phyloP scores from a whole-genome alignment of 1,140 invertebrate genomes.

The Neodiprion virginianus region DNA sequence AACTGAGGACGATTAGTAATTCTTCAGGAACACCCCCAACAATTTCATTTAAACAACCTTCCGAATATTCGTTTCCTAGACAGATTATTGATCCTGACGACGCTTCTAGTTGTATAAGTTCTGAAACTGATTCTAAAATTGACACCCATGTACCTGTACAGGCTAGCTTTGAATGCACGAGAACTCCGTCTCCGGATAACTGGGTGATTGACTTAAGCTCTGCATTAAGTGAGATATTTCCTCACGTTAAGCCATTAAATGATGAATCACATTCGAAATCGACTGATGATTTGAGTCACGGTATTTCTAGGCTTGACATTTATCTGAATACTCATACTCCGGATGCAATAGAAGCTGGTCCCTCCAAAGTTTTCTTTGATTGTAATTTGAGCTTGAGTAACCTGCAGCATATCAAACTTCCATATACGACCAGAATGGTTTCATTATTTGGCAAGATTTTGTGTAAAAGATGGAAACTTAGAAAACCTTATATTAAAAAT shows the following conservation, averaged over 20 bases:
- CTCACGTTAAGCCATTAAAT: slow-evolving; percentile 20
- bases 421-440: slow-evolving; percentile 35
- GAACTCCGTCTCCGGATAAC: slow-evolving; percentile 31
- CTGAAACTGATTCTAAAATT: not conserved
- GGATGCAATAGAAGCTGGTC: not conserved
- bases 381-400: slow-evolving; percentile 47
- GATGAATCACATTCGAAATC: not conserved
- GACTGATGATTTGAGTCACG: slow-evolving; percentile 12
- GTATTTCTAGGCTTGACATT: not conserved
- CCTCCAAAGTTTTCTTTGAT: slow-evolving; percentile 3
- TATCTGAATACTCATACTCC: not conserved
- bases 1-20: slow-evolving; percentile 32
- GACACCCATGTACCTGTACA: not conserved
- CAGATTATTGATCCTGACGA: not conserved
- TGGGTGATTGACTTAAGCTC: slow-evolving; percentile 43
- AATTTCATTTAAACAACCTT: not conserved
- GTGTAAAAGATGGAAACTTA: slow-evolving; percentile 50
- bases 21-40: not conserved
- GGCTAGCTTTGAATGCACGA: not conserved
- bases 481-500: slow-evolving; percentile 33
- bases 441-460: slow-evolving; percentile 64
- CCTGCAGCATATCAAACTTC: slow-evolving; percentile 31
- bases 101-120: not conserved
- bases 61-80: not conserved
- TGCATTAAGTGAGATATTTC: slow-evolving; percentile 32